Percentiles rank a stretch among this genome's conserved stretches.
Evolutionary conservation across 1,140 invertebrate genomes (phyloP).

Genomic region (Lepidostoma basale): DNA sequence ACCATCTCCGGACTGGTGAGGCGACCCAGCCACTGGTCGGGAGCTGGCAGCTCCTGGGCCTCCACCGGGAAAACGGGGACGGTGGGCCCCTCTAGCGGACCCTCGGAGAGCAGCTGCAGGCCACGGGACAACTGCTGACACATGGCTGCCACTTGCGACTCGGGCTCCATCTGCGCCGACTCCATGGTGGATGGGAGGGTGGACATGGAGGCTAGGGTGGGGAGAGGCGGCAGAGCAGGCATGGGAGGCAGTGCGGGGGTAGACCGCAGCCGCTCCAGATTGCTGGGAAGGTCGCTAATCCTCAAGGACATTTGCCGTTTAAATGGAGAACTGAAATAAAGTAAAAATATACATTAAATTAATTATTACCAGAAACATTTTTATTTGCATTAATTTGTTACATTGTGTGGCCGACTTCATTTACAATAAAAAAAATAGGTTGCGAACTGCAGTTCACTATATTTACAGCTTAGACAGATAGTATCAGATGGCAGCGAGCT

Average conservation of each 20-base stretch:
- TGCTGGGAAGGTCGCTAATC: slow-evolving; percentile 92
- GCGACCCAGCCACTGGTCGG: slow-evolving; percentile 79
- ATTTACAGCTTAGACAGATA: too few species aligned
- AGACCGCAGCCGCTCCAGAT: slow-evolving; percentile 78
- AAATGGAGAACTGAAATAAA: slow-evolving; percentile 77
- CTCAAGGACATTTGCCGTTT: slow-evolving; percentile 94
- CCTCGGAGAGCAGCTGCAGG: slow-evolving; percentile 56
- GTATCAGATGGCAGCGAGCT: too few species aligned
- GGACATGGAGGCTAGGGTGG: slow-evolving; percentile 52
- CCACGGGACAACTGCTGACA: slow-evolving; percentile 56
- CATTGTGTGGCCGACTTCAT: too few species aligned
- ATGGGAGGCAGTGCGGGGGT: slow-evolving; percentile 52
- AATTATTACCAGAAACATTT: too few species aligned
- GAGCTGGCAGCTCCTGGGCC: slow-evolving; percentile 65
- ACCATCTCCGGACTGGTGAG: slow-evolving; percentile 57
- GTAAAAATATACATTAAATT: background rate
- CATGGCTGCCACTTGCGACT: slow-evolving; percentile 55
- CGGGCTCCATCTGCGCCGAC: slow-evolving; percentile 47
- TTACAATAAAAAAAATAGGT: too few species aligned
- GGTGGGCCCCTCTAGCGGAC: slow-evolving; percentile 48
- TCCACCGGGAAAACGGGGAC: slow-evolving; percentile 46
- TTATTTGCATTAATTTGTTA: too few species aligned
- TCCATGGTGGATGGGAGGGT: slow-evolving; percentile 51
- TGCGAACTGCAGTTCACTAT: too few species aligned
- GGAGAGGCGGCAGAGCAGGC: slow-evolving; percentile 50